Evolutionary conservation across 2,113 vertebrate genomes (phyloP), one percentile per base, ranked within the genome.

Genomic region (Pedionomus torquatus): DNA sequence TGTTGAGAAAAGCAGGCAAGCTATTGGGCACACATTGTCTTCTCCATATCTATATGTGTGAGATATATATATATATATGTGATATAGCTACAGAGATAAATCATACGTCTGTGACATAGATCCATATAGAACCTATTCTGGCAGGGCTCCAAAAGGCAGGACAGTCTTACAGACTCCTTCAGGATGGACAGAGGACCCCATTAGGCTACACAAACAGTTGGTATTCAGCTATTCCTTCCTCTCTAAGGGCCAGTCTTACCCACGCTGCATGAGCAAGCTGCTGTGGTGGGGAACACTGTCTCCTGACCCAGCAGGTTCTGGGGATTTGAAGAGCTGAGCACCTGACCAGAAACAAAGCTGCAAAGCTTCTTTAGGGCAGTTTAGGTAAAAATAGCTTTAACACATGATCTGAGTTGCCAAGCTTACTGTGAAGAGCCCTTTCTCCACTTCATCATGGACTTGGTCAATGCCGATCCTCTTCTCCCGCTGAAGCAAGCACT

Each of bases 11-110:
- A 72, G 28, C 39, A 87, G 58, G 60, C 5, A 10, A 51, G 83
- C 80, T 46, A 39, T 7, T 0, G 0, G 58, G 52, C 72, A 81
- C 44, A 16, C 3, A 1, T 35, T 80, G 90, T 58, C 60, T n/a
- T 69, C 58, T 69, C 39, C 25, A 4, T 24, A 41, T n/a, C 48
- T 63, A 18, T 4, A 10, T 10, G 19, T 28, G 51, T 3, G 24
- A 71, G 2, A 49, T 8, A 65, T 5, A 52, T 14, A 30, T 54
- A 30, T 30, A 54, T 1, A 11, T 26, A 26, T n/a, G n/a, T 28
- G 25, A 37, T 20, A 30, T 3, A 51, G 68, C 16, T 54, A 17
- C 5, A 30, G 52, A 54, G 52, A 30, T 54, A 54, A 15, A 54
- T 7, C 51, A 28, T 52, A 28, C 8, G 26, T 30, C 30, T 30